Evolutionary conservation across 2,888 invertebrate genomes (phyloP).

Genomic region (Spicauda simplicius): DNA sequence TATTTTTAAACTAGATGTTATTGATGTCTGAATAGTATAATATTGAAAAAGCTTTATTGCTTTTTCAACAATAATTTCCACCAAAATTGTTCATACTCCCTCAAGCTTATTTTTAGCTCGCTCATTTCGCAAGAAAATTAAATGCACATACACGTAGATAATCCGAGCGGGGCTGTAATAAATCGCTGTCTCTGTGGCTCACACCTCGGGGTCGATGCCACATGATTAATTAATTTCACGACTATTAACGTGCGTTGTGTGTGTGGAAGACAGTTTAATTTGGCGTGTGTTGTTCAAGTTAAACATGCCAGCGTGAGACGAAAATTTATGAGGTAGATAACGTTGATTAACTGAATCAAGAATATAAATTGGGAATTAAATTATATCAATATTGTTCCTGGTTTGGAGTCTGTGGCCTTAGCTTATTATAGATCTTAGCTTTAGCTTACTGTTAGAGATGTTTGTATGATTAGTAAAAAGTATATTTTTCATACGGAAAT

Average conservation of each 20-base stretch:
- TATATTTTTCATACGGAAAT: too few species aligned
- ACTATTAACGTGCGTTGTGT: slow-evolving; percentile 37
- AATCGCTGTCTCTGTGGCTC: slow-evolving; percentile 29
- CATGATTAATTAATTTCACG: slow-evolving; percentile 38
- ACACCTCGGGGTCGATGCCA: slow-evolving; percentile 33
- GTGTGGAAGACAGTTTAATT: slow-evolving; percentile 37
- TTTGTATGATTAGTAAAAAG: too few species aligned
- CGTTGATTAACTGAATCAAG: slow-evolving; percentile 33
- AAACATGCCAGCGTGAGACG: slow-evolving; percentile 33
- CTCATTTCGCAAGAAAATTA: slow-evolving; percentile 15
- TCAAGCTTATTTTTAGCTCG: background rate
- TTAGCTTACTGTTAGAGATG: too few species aligned
- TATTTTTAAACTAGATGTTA: too few species aligned
- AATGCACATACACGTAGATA: slow-evolving; percentile 17
- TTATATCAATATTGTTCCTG: slow-evolving; percentile 17
- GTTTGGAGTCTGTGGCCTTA: background rate
- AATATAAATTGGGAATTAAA: slow-evolving; percentile 31
- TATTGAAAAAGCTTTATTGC: too few species aligned
- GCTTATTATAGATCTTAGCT: background rate
- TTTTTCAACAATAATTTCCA: too few species aligned
- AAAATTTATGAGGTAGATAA: slow-evolving; percentile 34
- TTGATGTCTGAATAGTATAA: too few species aligned
- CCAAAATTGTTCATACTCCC: background rate
- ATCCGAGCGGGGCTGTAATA: slow-evolving; percentile 18
- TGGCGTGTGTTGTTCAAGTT: slow-evolving; percentile 35